Conservation (phyloP, 2,888 invertebrate genomes). For the Caradrina kadenii region DNA sequence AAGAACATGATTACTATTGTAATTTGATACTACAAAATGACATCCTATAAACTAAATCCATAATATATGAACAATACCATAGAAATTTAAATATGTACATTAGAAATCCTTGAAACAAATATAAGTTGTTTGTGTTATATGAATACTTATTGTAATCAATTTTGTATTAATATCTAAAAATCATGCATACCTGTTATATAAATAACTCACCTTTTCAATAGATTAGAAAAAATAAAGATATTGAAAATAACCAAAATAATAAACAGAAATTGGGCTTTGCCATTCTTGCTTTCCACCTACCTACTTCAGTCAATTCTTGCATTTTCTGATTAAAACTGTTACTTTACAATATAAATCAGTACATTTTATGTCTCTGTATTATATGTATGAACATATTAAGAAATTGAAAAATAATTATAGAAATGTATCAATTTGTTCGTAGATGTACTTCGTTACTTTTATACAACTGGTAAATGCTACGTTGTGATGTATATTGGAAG, state of each 20-base stretch:
- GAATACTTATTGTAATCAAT: slow-evolving; percentile 3
- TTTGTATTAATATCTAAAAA: slow-evolving; percentile 15
- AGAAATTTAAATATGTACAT: not conserved
- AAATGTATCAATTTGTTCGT: slow-evolving; percentile 29
- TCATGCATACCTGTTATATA: slow-evolving; percentile 40
- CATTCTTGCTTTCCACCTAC: slow-evolving; percentile 29
- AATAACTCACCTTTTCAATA: slow-evolving; percentile 49
- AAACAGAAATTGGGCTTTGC: slow-evolving; percentile 1
- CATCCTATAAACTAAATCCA: not conserved
- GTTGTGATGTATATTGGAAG: slow-evolving; percentile 88
- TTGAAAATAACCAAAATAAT: not conserved
- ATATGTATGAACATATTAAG: slow-evolving; percentile 20
- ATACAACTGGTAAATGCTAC: slow-evolving; percentile 78
- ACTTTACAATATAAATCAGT: slow-evolving; percentile 24
- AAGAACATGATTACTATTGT: not conserved
- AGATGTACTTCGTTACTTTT: slow-evolving; percentile 46
- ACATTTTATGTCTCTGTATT: slow-evolving; percentile 2
- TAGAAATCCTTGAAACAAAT: slow-evolving; percentile 13
- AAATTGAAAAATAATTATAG: slow-evolving; percentile 13
- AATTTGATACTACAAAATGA: not conserved
- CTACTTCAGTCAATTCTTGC: slow-evolving; percentile 26
- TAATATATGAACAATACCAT: not conserved
- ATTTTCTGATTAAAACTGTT: slow-evolving; percentile 2
- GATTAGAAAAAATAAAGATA: not conserved
- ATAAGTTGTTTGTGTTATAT: slow-evolving; percentile 21